Conservation (phyloP, 2,888 invertebrate species). For the Erebia palarica region DNA sequence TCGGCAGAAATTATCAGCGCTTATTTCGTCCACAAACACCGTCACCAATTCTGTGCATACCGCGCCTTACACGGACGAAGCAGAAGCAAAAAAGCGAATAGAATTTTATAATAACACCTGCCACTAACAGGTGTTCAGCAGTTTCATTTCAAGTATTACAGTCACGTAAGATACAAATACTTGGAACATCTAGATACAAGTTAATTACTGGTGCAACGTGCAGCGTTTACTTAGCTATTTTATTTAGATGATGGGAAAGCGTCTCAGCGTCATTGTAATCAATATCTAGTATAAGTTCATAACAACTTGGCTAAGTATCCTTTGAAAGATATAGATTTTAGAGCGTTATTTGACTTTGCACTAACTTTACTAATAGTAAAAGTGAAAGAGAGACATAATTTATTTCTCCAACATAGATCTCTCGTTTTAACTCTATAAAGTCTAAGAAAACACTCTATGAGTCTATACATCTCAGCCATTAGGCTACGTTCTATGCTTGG, state of each 20-base stretch:
- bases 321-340: neutral
- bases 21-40: too few relatives aligned
- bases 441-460: too few relatives aligned
- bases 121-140: conserved; percentile 9
- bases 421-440: too few relatives aligned
- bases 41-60: neutral
- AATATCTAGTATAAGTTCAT: neutral
- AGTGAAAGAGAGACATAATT: too few relatives aligned
- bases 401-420: too few relatives aligned
- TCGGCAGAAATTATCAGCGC: neutral
- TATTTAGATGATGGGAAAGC: conserved; percentile 10
- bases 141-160: conserved; percentile 21
- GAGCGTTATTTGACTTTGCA: too few relatives aligned
- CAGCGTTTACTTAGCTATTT: neutral
- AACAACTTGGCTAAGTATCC: neutral
- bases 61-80: neutral
- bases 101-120: conserved; percentile 7
- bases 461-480: too few relatives aligned
- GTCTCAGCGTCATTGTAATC: neutral
- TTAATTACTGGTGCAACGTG: conserved; percentile 17
- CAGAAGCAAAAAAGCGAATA: neutral
- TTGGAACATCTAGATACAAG: conserved; percentile 13
- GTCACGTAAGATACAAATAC: conserved; percentile 20
- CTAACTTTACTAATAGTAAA: too few relatives aligned
- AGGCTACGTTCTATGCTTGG: too few relatives aligned